phyloP scores from a whole-genome alignment of 2,888 invertebrate genomes.

The Micoletzkya japonica region DNA sequence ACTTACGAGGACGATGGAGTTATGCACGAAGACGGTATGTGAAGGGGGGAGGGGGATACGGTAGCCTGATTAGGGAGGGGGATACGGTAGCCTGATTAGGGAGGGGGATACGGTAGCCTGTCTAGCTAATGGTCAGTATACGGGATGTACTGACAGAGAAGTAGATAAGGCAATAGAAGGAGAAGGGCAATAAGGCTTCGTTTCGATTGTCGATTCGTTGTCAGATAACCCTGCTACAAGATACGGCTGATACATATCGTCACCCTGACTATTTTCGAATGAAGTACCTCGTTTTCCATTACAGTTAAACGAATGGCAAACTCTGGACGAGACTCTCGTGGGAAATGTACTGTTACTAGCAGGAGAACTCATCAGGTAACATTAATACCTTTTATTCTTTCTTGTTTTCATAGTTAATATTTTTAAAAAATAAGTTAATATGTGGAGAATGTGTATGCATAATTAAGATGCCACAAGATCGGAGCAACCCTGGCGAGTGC shows the following conservation, averaged over 20 bases:
- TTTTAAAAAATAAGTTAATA: not conserved
- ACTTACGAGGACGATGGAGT: constrained; percentile 47
- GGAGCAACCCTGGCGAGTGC: constrained; percentile 48
- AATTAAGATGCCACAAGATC: constrained; percentile 49
- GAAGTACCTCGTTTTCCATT: constrained; percentile 20
- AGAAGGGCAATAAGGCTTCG: too few species aligned
- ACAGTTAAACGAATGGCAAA: constrained; percentile 43
- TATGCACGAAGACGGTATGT: constrained; percentile 43
- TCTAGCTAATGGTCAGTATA: too few species aligned
- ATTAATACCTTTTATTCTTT: too few species aligned
- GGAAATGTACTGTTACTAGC: constrained; percentile 54
- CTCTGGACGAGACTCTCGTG: constrained; percentile 52
- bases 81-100: not conserved
- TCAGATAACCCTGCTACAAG: too few species aligned
- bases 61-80: not conserved
- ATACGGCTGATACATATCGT: too few species aligned
- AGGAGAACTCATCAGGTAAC: constrained; percentile 51
- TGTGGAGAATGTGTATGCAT: not conserved
- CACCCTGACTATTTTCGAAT: too few species aligned
- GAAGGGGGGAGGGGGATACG: not conserved
- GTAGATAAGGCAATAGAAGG: too few species aligned
- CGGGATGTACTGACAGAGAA: too few species aligned
- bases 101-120: not conserved
- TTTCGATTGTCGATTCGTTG: too few species aligned
- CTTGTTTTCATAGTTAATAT: not conserved